Percentiles rank a stretch among this genome's conserved stretches.
Conservation (phyloP, 2,113 vertebrate species). For the Lampris megalopsis region DNA sequence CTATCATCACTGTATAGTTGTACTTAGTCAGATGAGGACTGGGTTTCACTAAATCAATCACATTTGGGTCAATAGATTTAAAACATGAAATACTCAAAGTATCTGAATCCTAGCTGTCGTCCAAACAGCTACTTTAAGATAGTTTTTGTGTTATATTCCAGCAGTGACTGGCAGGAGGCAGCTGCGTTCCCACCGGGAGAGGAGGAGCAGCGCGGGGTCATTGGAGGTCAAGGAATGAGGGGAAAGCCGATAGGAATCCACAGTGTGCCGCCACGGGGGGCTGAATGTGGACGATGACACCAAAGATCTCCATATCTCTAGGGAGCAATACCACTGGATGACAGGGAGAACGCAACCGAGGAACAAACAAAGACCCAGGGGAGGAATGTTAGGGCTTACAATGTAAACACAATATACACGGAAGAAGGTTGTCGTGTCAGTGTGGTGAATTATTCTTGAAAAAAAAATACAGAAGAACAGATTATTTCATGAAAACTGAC, state of each 20-base stretch:
- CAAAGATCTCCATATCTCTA: slow-evolving; percentile 21
- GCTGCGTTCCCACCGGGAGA: slow-evolving; percentile 47
- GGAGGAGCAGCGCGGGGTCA: slow-evolving; percentile 45
- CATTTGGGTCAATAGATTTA: too few species aligned
- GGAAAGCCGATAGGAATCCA: slow-evolving; percentile 67
- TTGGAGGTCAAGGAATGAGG: slow-evolving; percentile 56
- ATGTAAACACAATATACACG: background rate
- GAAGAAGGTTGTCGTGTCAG: too few species aligned
- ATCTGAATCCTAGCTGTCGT: background rate
- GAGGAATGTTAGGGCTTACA: slow-evolving; percentile 16
- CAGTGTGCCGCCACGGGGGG: background rate
- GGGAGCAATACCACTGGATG: slow-evolving; percentile 34
- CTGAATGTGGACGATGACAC: slow-evolving; percentile 21
- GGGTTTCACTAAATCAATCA: too few species aligned
- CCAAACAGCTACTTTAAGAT: slow-evolving; percentile 1
- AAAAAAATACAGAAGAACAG: background rate
- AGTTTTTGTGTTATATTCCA: slow-evolving; percentile 31
- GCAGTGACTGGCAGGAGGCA: slow-evolving; percentile 54
- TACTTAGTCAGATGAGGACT: too few species aligned
- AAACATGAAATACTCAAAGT: slow-evolving; percentile 5
- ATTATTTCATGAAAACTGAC: background rate
- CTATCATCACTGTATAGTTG: too few species aligned
- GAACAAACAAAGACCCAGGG: background rate
- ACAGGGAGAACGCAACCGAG: background rate
- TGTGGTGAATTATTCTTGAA: background rate